Conservation (phyloP, 2,888 invertebrate genomes). For the Eristalinus sepulchralis region DNA sequence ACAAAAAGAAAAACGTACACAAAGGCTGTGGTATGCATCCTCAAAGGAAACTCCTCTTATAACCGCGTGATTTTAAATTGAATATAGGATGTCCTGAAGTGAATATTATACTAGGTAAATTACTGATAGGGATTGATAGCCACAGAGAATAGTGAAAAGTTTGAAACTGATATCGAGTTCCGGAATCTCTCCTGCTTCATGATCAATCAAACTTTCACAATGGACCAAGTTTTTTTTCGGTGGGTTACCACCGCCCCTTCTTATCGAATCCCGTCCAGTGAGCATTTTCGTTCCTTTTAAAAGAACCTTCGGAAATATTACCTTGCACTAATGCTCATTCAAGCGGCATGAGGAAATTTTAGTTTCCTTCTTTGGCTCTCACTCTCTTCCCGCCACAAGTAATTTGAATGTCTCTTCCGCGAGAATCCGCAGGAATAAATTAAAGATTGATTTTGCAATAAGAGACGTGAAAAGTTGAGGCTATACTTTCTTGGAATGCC, state of each 20-base stretch:
- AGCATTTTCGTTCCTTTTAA: slow-evolving; percentile 21
- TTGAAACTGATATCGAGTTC: slow-evolving; percentile 8
- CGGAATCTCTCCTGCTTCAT: slow-evolving; percentile 11
- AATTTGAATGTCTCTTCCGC: slow-evolving; percentile 45
- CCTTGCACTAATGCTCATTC: slow-evolving; percentile 59
- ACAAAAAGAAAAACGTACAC: no score
- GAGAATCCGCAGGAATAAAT: slow-evolving; percentile 48
- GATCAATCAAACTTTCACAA: slow-evolving; percentile 65
- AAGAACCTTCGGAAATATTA: slow-evolving; percentile 25
- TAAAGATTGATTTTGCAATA: slow-evolving; percentile 49
- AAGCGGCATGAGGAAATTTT: slow-evolving; percentile 34
- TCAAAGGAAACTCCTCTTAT: not conserved
- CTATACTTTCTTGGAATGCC: slow-evolving; percentile 24
- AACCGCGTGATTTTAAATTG: slow-evolving; percentile 32
- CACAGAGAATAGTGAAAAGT: slow-evolving; percentile 10
- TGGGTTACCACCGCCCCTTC: slow-evolving; percentile 2
- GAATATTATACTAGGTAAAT: not conserved
- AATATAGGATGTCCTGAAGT: not conserved
- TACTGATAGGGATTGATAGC: not conserved
- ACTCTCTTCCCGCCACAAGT: not conserved
- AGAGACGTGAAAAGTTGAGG: slow-evolving; percentile 2
- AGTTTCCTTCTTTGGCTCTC: not conserved
- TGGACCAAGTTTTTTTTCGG: slow-evolving; percentile 29
- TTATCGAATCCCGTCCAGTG: slow-evolving; percentile 35
- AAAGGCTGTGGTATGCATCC: not conserved